A percentile compares a stretch with the other conserved stretches of the same genome.
Evolutionary conservation across 2,113 vertebrate species (phyloP).

Genomic region (Shinisaurus crocodilurus): DNA sequence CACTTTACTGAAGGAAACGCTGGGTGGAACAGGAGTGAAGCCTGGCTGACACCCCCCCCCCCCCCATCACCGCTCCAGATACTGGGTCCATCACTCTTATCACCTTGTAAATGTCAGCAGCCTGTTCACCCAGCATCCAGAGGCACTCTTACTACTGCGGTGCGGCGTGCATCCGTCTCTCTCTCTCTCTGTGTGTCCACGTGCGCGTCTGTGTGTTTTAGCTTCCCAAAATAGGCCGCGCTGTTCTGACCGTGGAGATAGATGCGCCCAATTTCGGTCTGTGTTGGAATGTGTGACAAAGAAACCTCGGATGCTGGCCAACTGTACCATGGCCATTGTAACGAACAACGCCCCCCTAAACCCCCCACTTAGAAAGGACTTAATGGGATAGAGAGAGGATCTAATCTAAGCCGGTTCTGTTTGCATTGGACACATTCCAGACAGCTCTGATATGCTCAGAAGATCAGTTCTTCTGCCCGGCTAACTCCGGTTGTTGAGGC

Average conservation of each 20-base stretch:
- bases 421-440: background rate
- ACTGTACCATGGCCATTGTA: background rate
- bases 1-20: background rate
- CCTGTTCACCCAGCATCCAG: background rate
- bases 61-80: background rate
- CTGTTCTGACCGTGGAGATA: background rate
- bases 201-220: background rate
- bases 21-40: background rate
- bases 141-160: background rate
- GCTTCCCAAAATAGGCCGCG: conserved; percentile 4
- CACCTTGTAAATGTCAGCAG: conserved; percentile 37
- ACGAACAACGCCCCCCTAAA: background rate
- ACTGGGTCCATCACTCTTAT: background rate
- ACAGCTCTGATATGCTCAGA: background rate
- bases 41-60: no score
- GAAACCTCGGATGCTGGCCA: background rate
- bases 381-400: background rate
- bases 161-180: no score
- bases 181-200: background rate
- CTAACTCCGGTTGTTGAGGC: background rate
- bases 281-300: background rate
- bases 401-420: background rate
- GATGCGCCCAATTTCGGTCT: background rate
- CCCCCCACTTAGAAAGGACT: no score
- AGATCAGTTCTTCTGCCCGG: background rate